Evolutionary conservation across 2,113 vertebrate genomes (phyloP).

Genomic region (Ascaphus truei): DNA sequence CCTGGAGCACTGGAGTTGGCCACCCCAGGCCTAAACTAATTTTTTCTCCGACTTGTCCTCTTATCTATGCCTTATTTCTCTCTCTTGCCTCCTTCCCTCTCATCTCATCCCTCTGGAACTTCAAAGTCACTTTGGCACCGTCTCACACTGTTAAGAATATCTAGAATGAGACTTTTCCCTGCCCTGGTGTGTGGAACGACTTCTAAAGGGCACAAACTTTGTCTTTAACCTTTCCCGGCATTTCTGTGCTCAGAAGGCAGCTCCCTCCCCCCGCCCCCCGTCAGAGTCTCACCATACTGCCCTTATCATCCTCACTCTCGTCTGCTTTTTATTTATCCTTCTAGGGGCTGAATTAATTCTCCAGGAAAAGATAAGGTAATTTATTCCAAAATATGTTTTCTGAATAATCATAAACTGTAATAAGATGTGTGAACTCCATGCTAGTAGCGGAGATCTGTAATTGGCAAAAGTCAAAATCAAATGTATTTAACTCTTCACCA

Average conservation of each 20-base stretch:
- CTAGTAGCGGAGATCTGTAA: background rate
- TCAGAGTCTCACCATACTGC: conserved; percentile 7
- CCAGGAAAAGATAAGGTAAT: conserved; percentile 31
- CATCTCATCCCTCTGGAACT: background rate
- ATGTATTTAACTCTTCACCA: background rate
- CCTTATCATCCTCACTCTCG: background rate
- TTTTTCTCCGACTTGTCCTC: too few species aligned
- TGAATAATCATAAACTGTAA: conserved; percentile 1
- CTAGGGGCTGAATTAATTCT: conserved; percentile 27
- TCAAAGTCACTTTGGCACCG: background rate
- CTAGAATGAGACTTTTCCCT: background rate
- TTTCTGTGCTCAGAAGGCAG: conserved; percentile 55
- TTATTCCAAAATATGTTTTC: conserved; percentile 17
- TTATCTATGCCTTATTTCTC: background rate
- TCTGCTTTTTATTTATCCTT: background rate
- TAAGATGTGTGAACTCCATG: conserved; percentile 7
- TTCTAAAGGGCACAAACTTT: background rate
- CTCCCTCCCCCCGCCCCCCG: background rate
- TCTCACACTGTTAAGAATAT: background rate
- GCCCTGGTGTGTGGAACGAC: background rate
- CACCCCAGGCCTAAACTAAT: too few species aligned
- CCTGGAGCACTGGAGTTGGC: too few species aligned
- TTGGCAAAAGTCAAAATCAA: background rate
- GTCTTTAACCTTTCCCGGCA: conserved; percentile 59
- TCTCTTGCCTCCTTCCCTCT: background rate